Evolutionary conservation across 1,140 invertebrate species (phyloP), one percentile per base, ranked within the genome.

Genomic region (Zaprionus africanus): DNA sequence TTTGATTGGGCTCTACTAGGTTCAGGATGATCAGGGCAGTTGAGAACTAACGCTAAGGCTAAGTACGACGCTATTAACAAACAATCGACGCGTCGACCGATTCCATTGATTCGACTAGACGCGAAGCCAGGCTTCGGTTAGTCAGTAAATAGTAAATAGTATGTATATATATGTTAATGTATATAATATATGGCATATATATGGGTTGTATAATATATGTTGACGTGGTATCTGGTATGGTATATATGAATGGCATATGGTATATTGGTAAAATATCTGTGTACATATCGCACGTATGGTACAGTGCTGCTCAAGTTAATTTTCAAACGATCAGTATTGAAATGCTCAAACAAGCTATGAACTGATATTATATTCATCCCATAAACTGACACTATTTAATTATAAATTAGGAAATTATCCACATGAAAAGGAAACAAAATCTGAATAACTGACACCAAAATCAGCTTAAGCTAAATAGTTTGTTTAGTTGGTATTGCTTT

Each of bases 31-130:
- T 58, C 17, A 24, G 38, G 64, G 64, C 64, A 54, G 56, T 73
- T 65, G 49, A 41, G 17, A 66, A 54, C 56, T 73, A 36, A 53
- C 7, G 24, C 57, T 75, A 69, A 58, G 34, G n/a, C 72, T 75
- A 70, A 54, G 28, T 60, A 57, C 34, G 54, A 31, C 22, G 60
- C 51, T 34, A 49, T 75, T 69, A 69, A 75, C 72, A 75, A 69
- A 75, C 59, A 49, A 46, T 24, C 19, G 36, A 26, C 41, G 41
- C 19, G 36, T 41, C 41, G 41, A 46, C 41, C 41, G 41, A 17
- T n/a, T 46, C 41, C 5, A 46, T 13, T 7, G 41, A 15, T 15
- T 38, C 12, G 36, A 38, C 36, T 38, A 7, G 41, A 46, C 41
- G 2, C n/a, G 57, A 73, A 67, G 64, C 63, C 70, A 60, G 41